Conservation (phyloP, 2,888 invertebrate genomes). For the Lepidochrysops patricia region DNA sequence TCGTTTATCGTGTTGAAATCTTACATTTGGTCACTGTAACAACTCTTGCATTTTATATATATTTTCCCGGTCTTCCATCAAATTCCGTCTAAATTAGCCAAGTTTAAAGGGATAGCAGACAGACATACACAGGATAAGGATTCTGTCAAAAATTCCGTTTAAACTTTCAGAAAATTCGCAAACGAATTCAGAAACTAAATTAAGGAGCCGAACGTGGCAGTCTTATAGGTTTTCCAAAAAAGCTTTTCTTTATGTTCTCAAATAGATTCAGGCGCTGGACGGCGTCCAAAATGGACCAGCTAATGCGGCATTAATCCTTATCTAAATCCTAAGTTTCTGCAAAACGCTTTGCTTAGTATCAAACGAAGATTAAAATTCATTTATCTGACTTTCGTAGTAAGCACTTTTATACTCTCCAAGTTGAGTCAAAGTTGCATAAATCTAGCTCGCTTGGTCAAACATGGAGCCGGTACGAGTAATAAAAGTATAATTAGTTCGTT, state of each 20-base stretch:
- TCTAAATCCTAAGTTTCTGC: conserved; percentile 14
- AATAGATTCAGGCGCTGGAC: conserved; percentile 15
- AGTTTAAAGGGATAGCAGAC: too few species aligned
- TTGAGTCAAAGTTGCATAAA: background rate
- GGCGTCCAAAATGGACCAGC: conserved; percentile 14
- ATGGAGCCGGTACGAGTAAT: background rate
- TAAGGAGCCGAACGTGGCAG: background rate
- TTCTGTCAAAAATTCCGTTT: too few species aligned
- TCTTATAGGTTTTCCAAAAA: background rate
- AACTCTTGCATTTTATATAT: too few species aligned
- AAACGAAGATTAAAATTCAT: conserved; percentile 16
- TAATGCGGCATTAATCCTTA: conserved; percentile 16
- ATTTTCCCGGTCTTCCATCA: too few species aligned
- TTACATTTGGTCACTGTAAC: too few species aligned
- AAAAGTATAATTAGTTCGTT: background rate
- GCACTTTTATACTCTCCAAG: conserved; percentile 12
- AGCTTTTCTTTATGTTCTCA: conserved; percentile 15
- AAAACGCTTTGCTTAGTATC: conserved; percentile 13
- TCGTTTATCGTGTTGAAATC: too few species aligned
- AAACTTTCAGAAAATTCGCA: background rate
- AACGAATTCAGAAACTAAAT: conserved; percentile 4
- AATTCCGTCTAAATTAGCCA: too few species aligned
- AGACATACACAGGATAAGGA: too few species aligned
- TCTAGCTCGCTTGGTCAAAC: background rate
- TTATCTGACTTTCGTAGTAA: conserved; percentile 6